Evolutionary conservation across 1,140 invertebrate species (phyloP).

Genomic region (Littorina saxatilis): DNA sequence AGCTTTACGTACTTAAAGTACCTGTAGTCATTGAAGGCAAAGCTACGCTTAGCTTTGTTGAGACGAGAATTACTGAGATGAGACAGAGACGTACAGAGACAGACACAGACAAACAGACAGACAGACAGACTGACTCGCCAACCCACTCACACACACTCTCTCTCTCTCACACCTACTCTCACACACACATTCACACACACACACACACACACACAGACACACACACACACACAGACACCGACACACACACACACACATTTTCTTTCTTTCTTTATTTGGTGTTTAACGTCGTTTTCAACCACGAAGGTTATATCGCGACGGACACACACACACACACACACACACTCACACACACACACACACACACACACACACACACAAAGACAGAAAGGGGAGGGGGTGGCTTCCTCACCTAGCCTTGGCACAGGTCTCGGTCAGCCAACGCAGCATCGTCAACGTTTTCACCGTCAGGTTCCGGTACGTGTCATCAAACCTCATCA

Average conservation of each 20-base stretch:
- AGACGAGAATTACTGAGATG: too few relatives aligned
- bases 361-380: slow-evolving; percentile 6
- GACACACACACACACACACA: not conserved
- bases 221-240: too few relatives aligned
- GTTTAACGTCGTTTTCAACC: too few relatives aligned
- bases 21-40: too few relatives aligned
- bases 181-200: not conserved
- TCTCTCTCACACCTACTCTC: too few relatives aligned
- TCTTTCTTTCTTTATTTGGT: too few relatives aligned
- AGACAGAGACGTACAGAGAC: too few relatives aligned
- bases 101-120: not conserved
- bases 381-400: not conserved
- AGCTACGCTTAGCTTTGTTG: too few relatives aligned
- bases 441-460: slow-evolving; percentile 31
- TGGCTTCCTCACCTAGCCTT: slow-evolving; percentile 1
- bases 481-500: slow-evolving; percentile 22
- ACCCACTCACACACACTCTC: not conserved
- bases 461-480: slow-evolving; percentile 39
- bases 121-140: not conserved
- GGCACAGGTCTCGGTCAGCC: slow-evolving; percentile 10
- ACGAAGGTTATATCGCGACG: too few relatives aligned
- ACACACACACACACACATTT: too few relatives aligned
- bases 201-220: not conserved
- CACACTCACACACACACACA: not conserved
- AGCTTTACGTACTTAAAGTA: too few relatives aligned